Evolutionary conservation across 2,113 vertebrate species (phyloP).

Genomic region (Chinchilla lanigera): DNA sequence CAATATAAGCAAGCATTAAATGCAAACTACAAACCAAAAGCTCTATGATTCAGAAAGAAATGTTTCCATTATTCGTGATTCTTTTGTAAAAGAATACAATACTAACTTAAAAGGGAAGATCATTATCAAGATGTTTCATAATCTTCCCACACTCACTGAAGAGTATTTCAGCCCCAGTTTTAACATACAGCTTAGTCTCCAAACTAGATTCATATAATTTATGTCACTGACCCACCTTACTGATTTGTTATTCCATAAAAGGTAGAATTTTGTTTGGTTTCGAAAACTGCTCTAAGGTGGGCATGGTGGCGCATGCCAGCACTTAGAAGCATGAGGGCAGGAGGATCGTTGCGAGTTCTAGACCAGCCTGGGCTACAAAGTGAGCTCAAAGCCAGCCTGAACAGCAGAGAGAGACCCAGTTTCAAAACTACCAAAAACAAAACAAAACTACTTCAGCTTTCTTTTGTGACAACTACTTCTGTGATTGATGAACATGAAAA

Average conservation of each 20-base stretch:
- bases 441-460: not conserved
- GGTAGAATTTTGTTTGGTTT: not conserved
- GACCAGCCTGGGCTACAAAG: too few relatives aligned
- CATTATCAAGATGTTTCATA: not conserved
- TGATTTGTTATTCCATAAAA: not conserved
- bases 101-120: not conserved
- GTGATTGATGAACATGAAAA: not conserved
- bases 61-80: not conserved
- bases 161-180: not conserved
- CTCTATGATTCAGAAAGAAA: not conserved
- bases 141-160: not conserved
- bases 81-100: not conserved
- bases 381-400: too few relatives aligned
- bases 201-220: not conserved
- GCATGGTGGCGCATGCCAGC: too few relatives aligned
- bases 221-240: not conserved
- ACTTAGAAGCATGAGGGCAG: too few relatives aligned
- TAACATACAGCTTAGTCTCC: not conserved
- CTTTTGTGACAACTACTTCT: not conserved
- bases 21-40: not conserved
- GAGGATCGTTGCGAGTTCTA: too few relatives aligned
- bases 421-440: too few relatives aligned
- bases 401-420: too few relatives aligned
- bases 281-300: not conserved
- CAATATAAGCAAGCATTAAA: not conserved